Percentiles rank a stretch among this genome's conserved stretches.
phyloP scores from a whole-genome alignment of 2,113 vertebrate genomes.

The Todiramphus saurophagus region DNA sequence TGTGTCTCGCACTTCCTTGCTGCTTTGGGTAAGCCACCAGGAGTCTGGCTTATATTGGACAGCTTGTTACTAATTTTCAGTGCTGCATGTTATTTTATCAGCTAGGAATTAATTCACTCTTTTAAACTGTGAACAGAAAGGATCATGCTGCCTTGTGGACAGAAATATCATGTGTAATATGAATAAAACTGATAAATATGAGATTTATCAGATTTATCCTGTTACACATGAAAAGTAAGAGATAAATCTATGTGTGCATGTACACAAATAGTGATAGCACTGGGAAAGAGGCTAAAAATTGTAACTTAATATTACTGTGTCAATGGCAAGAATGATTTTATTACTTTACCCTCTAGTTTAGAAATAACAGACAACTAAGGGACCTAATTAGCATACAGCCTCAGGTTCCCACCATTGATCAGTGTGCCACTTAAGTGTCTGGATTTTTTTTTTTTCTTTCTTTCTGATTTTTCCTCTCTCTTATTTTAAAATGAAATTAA shows the following conservation, averaged over 20 bases:
- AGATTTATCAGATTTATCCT: not conserved
- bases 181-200: not conserved
- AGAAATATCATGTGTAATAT: not conserved
- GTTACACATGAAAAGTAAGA: not conserved
- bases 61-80: not conserved
- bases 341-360: not conserved
- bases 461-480: not conserved
- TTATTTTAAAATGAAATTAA: not conserved
- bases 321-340: not conserved
- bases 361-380: not conserved
- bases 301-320: not conserved
- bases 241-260: not conserved
- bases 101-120: not conserved
- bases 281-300: not conserved
- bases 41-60: not conserved
- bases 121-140: not conserved
- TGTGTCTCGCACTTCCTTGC: not conserved
- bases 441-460: not conserved
- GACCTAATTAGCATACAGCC: not conserved
- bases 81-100: not conserved
- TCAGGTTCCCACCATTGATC: not conserved
- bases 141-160: not conserved
- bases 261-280: not conserved
- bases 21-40: not conserved
- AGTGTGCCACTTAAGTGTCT: not conserved